phyloP scores from a whole-genome alignment of 2,888 invertebrate species.

The Graphium colonna region DNA sequence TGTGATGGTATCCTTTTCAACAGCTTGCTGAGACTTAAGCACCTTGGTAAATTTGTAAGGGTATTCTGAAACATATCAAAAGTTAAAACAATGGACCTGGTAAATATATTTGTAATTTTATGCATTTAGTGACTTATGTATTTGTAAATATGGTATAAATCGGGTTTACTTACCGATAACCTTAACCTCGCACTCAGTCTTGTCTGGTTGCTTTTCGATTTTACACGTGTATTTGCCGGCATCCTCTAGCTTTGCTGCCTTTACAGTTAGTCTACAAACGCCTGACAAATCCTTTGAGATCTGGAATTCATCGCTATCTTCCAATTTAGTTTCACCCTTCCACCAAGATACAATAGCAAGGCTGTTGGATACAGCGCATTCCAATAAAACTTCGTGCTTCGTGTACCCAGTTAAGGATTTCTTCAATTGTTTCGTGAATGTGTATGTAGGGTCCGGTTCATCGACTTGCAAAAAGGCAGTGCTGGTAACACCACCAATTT shows the following conservation, averaged over 20 bases:
- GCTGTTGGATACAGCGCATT: constrained; percentile 96
- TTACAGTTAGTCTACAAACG: constrained; percentile 92
- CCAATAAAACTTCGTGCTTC: constrained; percentile 93
- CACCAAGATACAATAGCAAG: constrained; percentile 97
- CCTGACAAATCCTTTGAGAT: constrained; percentile 97
- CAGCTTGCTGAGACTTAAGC: constrained; percentile 94
- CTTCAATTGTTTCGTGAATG: constrained; percentile 93
- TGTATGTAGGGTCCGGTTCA: constrained; percentile 96
- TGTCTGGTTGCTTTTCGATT: constrained; percentile 93
- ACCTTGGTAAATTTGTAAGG: constrained; percentile 97
- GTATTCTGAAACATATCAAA: constrained; percentile 84
- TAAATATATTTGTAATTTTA: background rate
- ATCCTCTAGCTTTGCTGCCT: constrained; percentile 90
- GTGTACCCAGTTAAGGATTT: constrained; percentile 94
- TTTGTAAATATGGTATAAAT: too few species aligned
- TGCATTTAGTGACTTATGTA: too few species aligned
- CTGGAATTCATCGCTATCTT: constrained; percentile 89
- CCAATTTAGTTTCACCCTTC: constrained; percentile 88
- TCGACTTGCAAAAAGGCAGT: constrained; percentile 97
- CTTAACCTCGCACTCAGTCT: constrained; percentile 89
- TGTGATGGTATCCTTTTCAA: constrained; percentile 96
- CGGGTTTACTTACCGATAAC: constrained; percentile 84
- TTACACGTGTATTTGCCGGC: constrained; percentile 93
- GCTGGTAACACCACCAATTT: constrained; percentile 93
- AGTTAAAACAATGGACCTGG: too few species aligned